Conservation (phyloP, 2,797 vertebrate genomes). For the Sylvia borin region DNA sequence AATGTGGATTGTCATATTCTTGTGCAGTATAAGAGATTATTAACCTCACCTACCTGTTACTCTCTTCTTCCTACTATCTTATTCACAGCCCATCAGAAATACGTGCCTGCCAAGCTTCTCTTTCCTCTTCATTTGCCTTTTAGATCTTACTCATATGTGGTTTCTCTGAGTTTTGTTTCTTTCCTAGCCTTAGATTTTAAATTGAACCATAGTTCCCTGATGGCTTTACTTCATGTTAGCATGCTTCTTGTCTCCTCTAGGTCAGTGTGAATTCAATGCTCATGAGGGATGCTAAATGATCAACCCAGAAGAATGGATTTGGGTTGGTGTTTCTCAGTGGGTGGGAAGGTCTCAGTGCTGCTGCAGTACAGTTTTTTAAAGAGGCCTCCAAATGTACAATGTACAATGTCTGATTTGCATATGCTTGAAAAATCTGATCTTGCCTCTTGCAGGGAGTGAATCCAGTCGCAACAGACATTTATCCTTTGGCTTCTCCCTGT, state of each 20-base stretch:
- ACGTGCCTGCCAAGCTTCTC: rapidly evolving
- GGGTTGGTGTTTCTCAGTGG: background rate
- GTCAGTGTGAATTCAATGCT: background rate
- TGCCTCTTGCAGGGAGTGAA: background rate
- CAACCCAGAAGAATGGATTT: background rate
- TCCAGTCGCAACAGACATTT: background rate
- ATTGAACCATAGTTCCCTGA: background rate
- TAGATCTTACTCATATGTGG: background rate
- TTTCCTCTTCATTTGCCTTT: background rate
- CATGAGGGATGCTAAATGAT: background rate
- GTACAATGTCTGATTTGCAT: background rate
- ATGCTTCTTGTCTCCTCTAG: background rate
- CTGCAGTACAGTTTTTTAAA: background rate
- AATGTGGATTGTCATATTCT: background rate
- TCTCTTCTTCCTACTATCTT: background rate
- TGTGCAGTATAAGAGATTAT: background rate
- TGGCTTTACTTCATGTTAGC: background rate
- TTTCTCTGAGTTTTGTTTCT: background rate
- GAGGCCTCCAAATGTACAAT: background rate
- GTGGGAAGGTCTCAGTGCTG: background rate
- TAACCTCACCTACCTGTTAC: background rate
- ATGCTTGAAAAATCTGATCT: background rate
- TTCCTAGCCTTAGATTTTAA: background rate
- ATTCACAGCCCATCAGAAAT: background rate
- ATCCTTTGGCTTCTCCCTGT: background rate